Conservation (phyloP, 1,140 invertebrate species). For the Cheumatopsyche charites region DNA sequence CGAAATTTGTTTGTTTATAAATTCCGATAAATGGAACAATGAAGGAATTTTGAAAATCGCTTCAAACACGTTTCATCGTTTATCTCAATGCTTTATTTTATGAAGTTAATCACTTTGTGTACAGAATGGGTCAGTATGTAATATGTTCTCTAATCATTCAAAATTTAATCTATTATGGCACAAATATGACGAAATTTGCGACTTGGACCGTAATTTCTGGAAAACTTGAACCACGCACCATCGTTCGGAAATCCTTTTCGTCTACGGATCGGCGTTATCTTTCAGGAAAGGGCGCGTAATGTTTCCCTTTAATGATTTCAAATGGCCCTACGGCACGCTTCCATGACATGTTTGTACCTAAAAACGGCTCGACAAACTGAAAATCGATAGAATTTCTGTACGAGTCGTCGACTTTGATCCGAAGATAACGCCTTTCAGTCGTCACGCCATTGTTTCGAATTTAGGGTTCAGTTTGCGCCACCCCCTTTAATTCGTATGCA, state of each 20-base stretch:
- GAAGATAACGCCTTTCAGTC: conserved; percentile 1
- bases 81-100: no score
- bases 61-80: no score
- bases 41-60: no score
- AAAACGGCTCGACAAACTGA: not conserved
- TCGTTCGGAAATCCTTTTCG: conserved; percentile 3
- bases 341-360: not conserved
- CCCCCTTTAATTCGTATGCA: not conserved
- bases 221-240: not conserved
- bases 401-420: not conserved
- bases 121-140: no score
- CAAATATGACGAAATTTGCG: no score
- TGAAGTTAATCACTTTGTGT: no score
- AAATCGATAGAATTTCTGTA: conserved; percentile 3
- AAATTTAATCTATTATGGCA: no score
- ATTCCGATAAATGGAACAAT: no score
- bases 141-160: no score
- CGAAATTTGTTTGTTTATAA: no score
- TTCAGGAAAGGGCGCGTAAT: conserved; percentile 16
- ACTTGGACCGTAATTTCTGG: not conserved
- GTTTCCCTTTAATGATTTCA: conserved; percentile 21
- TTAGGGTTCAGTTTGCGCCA: not conserved
- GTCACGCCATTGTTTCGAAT: conserved; percentile 2
- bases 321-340: conserved; percentile 10
- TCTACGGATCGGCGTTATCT: conserved; percentile 3